Evolutionary conservation across 2,888 invertebrate species (phyloP).

Genomic region (Netelia fuscicornis): DNA sequence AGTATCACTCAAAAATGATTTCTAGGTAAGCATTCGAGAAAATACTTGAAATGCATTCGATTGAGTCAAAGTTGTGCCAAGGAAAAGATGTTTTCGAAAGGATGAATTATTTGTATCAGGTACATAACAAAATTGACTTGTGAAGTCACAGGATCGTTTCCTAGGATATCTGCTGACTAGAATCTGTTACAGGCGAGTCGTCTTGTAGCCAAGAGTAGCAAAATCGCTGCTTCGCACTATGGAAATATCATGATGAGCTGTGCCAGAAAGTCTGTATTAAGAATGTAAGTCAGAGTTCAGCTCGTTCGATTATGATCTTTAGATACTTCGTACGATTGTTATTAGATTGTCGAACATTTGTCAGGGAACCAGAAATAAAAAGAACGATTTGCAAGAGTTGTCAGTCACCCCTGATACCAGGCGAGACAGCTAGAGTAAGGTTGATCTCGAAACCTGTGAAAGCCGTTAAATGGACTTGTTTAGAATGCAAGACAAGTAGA

Average conservation of each 20-base stretch:
- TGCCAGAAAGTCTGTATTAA: slow-evolving; percentile 87
- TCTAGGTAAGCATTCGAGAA: neutral
- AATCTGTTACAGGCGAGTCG: slow-evolving; percentile 86
- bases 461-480: slow-evolving; percentile 85
- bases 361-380: slow-evolving; percentile 87
- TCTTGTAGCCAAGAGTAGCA: slow-evolving; percentile 83
- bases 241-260: slow-evolving; percentile 86
- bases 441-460: slow-evolving; percentile 85
- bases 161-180: neutral
- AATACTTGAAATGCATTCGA: slow-evolving; percentile 39
- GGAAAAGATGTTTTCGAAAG: slow-evolving; percentile 90
- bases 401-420: slow-evolving; percentile 86
- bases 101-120: slow-evolving; percentile 90
- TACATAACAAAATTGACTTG: slow-evolving; percentile 74
- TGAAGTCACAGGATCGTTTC: neutral
- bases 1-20: neutral
- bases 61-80: slow-evolving; percentile 86
- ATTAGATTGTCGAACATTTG: slow-evolving; percentile 71
- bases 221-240: slow-evolving; percentile 86
- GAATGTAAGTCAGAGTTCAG: slow-evolving; percentile 85
- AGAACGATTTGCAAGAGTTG: slow-evolving; percentile 88
- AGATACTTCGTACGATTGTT: slow-evolving; percentile 6
- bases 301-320: neutral
- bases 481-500: slow-evolving; percentile 83
- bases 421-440: slow-evolving; percentile 86